Evolutionary conservation across 2,113 vertebrate genomes (phyloP).

Genomic region (Mormyrus lacerda): DNA sequence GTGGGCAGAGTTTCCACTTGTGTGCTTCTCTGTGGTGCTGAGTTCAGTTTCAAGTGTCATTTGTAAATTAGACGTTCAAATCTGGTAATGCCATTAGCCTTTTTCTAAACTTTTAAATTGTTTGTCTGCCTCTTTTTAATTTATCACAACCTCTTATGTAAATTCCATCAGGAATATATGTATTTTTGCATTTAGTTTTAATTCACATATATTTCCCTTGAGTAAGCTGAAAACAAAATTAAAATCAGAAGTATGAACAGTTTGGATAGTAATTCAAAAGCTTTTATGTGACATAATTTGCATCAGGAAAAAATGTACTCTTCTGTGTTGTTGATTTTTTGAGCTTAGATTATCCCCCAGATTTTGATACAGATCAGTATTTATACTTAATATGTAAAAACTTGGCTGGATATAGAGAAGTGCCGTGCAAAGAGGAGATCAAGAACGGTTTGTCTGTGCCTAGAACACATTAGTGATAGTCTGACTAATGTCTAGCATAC

Average conservation of each 20-base stretch:
- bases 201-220: conserved; percentile 9
- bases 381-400: conserved; percentile 1
- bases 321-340: conserved; percentile 10
- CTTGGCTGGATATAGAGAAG: neutral
- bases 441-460: neutral
- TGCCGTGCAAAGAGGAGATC: neutral
- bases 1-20: neutral
- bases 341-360: neutral
- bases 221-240: neutral
- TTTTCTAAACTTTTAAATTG: neutral
- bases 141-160: neutral
- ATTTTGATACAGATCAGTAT: conserved; percentile 9
- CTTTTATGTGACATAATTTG: conserved; percentile 17
- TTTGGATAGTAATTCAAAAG: conserved; percentile 11
- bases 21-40: conserved; percentile 12
- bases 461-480: conserved; percentile 6
- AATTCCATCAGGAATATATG: neutral
- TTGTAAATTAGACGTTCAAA: conserved; percentile 9
- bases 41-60: neutral
- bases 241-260: neutral
- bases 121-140: conserved; percentile 1
- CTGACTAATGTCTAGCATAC: conserved; percentile 12
- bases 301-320: conserved; percentile 21
- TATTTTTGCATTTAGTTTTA: conserved; percentile 5
- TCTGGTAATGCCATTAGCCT: neutral